A percentile compares a stretch with the other conserved stretches of the same genome.
phyloP scores from a whole-genome alignment of 2,888 invertebrate species.

The Xylota segnis region DNA sequence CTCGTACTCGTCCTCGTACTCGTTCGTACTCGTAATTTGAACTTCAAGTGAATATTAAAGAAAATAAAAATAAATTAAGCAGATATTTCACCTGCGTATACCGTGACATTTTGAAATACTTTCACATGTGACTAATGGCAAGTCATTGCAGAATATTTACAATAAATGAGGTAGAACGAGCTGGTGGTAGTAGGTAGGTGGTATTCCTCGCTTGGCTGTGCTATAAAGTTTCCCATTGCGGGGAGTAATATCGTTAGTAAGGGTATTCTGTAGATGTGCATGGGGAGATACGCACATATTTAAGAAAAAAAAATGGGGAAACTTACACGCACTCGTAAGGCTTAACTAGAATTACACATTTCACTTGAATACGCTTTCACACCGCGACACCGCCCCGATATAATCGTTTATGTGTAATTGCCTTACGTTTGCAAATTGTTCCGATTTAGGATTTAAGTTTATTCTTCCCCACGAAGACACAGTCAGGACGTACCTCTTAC shows the following conservation, averaged over 20 bases:
- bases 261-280: not conserved
- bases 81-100: slow-evolving; percentile 23
- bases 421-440: not conserved
- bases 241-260: not conserved
- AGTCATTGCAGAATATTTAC: slow-evolving; percentile 12
- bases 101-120: slow-evolving; percentile 28
- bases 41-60: not conserved
- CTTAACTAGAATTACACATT: not conserved
- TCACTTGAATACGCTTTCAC: not conserved
- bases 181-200: not conserved
- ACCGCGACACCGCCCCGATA: not conserved
- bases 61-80: slow-evolving; percentile 31
- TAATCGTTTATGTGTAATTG: not conserved
- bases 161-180: not conserved
- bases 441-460: not conserved
- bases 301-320: not conserved
- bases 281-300: not conserved
- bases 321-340: not conserved
- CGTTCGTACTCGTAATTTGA: too few species aligned
- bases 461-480: too few species aligned
- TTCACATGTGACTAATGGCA: slow-evolving; percentile 36
- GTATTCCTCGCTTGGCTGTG: not conserved
- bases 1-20: too few species aligned
- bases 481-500: too few species aligned
- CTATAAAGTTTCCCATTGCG: not conserved